Evolutionary conservation across 1,140 invertebrate species (phyloP), one percentile per base, ranked within the genome.

Genomic region (Neuroterus valhalla): DNA sequence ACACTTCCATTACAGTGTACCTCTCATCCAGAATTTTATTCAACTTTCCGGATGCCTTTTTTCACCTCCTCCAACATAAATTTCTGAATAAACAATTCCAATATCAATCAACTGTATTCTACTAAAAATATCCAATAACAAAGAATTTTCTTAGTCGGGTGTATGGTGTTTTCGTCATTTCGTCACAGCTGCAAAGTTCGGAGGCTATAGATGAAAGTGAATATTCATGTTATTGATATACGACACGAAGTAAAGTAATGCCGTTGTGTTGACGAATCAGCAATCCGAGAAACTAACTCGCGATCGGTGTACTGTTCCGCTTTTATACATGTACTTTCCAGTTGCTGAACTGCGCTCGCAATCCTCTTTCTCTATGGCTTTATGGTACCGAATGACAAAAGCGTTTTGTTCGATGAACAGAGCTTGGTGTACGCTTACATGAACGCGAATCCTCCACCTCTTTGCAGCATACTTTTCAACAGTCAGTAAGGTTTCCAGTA

Each of bases 381-480:
- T 86, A 84, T 85, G 72, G 75, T 68, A 75, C 72, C 78, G 75
- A 78, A 84, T 80, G 81, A 87, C 86, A 87, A 88, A 87, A 85
- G 86, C 83, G 81, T 85, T 87, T 87, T 87, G 86, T 87, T 84
- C 83, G 79, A 80, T 82, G 81, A 82, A 81, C 75, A 70, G 45
- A 62, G 31, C 55, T 62, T 31, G 38, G 50, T 68, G 78, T 73
- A 19, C 72, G 76, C 76, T 72, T 70, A 74, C 46, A 72, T 74
- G 75, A 66, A 72, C 48, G 75, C 69, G 68, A 78, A 80, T 78
- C 70, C 38, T 52, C 66, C 31, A 50, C 62, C 52, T 72, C 74
- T 79, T 69, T 74, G 74, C 73, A 44, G 55, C 55, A 76, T 74
- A 55, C 81, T 75, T 82, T 84, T 84, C 81, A 80, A 77, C 82